Base-by-base conservation (phyloP, 2,888 invertebrate species). In the Gibbula magus region DNA sequence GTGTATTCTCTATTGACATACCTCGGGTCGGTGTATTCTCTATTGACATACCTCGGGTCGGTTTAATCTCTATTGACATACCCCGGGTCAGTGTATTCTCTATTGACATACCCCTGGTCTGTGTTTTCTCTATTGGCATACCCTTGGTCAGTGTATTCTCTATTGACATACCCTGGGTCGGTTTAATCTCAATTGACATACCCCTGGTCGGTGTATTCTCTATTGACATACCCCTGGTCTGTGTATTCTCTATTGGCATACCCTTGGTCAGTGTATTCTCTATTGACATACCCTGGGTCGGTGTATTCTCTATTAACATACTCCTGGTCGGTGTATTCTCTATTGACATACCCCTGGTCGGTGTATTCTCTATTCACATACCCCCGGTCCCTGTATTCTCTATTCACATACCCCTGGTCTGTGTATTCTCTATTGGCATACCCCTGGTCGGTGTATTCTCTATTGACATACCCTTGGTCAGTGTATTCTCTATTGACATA, bases 1-100 rank as follows among this genome's bases (percentile, higher is more conserved):
- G 91, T 98, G 96, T 79, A 98, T 97, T 86, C 98, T 95, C 99
- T 99, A 99, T n/a, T n/a, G n/a, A n/a, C n/a, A 66, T 51, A 66
- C 56, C 32, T 98, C 97, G 78, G 98, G 98, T 89, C 98, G 95
- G 91, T 98, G 96, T 79, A 98, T 97, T 86, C 98, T 95, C 99
- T 99, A 99, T n/a, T n/a, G n/a, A n/a, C n/a, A 66, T 51, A 66
- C 56, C 32, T 98, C 97, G 78, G 98, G 98, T 89, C 98, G 95
- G 91, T 98, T 96, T 79, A 98, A 97, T 86, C 98, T 95, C 99
- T 99, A 99, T n/a, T n/a, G n/a, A n/a, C n/a, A 66, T 51, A 66
- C 56, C 32, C 98, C 97, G 78, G 98, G 98, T 89, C 98, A 95
- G 91, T 98, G 96, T 79, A 98, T 97, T 86, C 98, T 95, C 99